Conservation (phyloP, 2,888 invertebrate species). For the Stenodera caucasica region DNA sequence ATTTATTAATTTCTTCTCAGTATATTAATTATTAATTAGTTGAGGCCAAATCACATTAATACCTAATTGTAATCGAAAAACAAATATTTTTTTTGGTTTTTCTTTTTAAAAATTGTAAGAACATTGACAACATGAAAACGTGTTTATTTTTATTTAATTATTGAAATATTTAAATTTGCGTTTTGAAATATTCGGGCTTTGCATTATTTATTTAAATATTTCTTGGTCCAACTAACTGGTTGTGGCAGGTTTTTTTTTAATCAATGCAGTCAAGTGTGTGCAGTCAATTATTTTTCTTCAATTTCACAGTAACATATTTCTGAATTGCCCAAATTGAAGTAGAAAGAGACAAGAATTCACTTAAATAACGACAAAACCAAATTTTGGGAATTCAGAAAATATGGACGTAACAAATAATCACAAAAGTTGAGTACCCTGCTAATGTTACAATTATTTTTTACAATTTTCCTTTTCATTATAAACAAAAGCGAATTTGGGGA, state of each 20-base stretch:
- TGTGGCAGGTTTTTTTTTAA: constrained; percentile 46
- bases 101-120: constrained; percentile 31
- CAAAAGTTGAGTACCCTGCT: constrained; percentile 50
- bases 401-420: constrained; percentile 49
- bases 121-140: constrained; percentile 43
- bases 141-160: constrained; percentile 30
- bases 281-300: constrained; percentile 40
- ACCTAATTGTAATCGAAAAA: constrained; percentile 34
- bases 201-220: constrained; percentile 30
- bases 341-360: constrained; percentile 11
- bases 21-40: not conserved
- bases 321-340: constrained; percentile 38
- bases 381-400: constrained; percentile 42
- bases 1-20: constrained; percentile 29
- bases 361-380: constrained; percentile 25
- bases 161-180: not conserved
- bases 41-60: constrained; percentile 51
- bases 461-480: constrained; percentile 14
- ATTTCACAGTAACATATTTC: constrained; percentile 42
- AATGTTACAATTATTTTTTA: constrained; percentile 39
- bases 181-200: constrained; percentile 11
- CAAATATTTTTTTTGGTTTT: constrained; percentile 20
- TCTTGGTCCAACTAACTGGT: constrained; percentile 52
- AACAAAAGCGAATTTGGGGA: constrained; percentile 12
- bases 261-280: constrained; percentile 47